These are phyloP conservation scores for Pseudomugil tenellus DNA, from an alignment of 2,797 vertebrate species.

Conservation along the genomic window DNA sequence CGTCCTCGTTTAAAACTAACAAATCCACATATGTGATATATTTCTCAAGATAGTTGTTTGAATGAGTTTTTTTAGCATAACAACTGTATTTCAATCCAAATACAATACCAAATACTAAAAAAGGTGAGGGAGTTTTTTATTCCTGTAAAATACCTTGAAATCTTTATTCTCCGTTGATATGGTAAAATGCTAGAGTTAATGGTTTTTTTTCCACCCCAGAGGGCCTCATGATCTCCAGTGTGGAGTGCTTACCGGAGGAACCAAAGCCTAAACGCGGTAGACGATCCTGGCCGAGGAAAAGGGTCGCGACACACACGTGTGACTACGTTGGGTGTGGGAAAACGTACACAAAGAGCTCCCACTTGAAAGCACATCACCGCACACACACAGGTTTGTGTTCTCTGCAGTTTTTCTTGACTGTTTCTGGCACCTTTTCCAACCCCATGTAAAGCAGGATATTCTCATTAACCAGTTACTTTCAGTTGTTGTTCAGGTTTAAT, in stretches of 20 bases:
- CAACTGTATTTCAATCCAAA: not conserved
- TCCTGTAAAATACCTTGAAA: not conserved
- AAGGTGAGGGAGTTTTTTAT: not conserved
- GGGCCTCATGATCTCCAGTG: conserved; percentile 85
- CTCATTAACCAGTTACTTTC: not conserved
- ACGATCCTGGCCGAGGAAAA: conserved; percentile 96
- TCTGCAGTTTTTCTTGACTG: not conserved
- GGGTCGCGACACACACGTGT: conserved; percentile 95
- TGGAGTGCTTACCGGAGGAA: conserved; percentile 90
- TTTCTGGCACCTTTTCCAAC: not conserved
- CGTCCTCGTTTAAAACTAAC: conserved; percentile 3
- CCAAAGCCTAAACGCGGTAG: conserved; percentile 93
- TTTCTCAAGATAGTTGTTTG: not conserved
- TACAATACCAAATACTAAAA: not conserved
- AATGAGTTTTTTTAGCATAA: not conserved
- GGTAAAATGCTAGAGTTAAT: not conserved
- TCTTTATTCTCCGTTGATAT: not conserved
- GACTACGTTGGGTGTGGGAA: conserved; percentile 97
- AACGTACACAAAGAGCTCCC: conserved; percentile 99
- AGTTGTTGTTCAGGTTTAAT: no score
- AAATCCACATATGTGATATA: not conserved
- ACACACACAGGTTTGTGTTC: conserved; percentile 93
- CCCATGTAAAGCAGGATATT: not conserved
- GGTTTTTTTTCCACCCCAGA: conserved; percentile 79
- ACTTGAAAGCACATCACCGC: conserved; percentile 97